A percentile compares a stretch with the other conserved stretches of the same genome.
These are phyloP conservation scores for Andrena flavipes DNA, from an alignment of 2,888 invertebrate species.

Conservation along the genomic window DNA sequence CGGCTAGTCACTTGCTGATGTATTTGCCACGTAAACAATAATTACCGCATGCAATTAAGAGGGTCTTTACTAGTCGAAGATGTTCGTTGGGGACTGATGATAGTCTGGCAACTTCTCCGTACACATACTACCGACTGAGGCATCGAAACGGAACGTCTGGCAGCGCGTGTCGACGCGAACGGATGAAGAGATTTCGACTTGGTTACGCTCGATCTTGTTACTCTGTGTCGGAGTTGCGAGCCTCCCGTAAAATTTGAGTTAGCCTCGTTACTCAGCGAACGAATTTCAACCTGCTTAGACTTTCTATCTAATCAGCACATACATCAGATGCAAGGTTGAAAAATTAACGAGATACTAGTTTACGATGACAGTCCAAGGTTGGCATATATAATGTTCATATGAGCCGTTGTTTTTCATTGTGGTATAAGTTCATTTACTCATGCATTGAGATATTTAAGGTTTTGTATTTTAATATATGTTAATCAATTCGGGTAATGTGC, in stretches of 20 bases:
- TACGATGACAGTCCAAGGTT: neutral
- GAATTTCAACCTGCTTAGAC: slow-evolving; percentile 32
- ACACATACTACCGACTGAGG: slow-evolving; percentile 29
- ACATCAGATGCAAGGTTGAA: neutral
- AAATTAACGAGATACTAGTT: neutral
- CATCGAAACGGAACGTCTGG: slow-evolving; percentile 58
- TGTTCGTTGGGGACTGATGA: slow-evolving; percentile 30
- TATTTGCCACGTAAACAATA: slow-evolving; percentile 80
- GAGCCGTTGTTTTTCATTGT: too few relatives aligned
- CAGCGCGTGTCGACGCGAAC: slow-evolving; percentile 51
- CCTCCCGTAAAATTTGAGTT: slow-evolving; percentile 65
- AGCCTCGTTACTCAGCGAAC: slow-evolving; percentile 37
- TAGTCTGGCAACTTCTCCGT: slow-evolving; percentile 57
- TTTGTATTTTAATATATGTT: too few relatives aligned
- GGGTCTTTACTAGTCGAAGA: slow-evolving; percentile 56
- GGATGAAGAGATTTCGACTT: slow-evolving; percentile 65
- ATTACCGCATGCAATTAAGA: slow-evolving; percentile 79
- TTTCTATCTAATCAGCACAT: slow-evolving; percentile 23
- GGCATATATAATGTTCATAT: neutral
- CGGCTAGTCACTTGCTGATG: slow-evolving; percentile 56
- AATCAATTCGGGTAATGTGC: too few relatives aligned
- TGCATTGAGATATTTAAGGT: too few relatives aligned
- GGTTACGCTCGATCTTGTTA: slow-evolving; percentile 74
- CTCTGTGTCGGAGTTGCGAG: slow-evolving; percentile 55
- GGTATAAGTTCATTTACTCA: too few relatives aligned